A percentile compares a stretch with the other conserved stretches of the same genome.
Conservation (phyloP, 2,888 invertebrate genomes). For the Omphaloscelis lunosa region DNA sequence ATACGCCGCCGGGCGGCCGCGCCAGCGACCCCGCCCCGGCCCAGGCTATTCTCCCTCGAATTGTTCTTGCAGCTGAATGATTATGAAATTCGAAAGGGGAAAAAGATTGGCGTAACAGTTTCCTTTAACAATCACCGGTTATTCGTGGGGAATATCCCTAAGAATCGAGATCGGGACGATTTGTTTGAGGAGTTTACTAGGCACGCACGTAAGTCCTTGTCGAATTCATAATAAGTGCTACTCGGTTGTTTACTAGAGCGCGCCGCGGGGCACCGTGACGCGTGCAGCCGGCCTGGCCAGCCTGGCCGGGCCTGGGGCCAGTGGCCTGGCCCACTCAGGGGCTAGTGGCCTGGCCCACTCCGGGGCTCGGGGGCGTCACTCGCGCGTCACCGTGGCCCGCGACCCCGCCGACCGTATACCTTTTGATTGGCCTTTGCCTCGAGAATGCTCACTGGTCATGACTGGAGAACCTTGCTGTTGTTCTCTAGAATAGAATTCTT, state of each 20-base stretch:
- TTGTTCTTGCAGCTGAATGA: slow-evolving; percentile 99
- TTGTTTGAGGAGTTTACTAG: slow-evolving; percentile 99
- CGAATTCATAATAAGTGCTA: slow-evolving; percentile 91
- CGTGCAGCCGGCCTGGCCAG: slow-evolving; percentile 28
- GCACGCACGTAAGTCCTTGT: slow-evolving; percentile 99
- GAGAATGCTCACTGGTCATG: slow-evolving; percentile 89
- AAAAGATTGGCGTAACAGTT: slow-evolving; percentile 99
- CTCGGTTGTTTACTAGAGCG: slow-evolving; percentile 74
- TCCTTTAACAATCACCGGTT: slow-evolving; percentile 99
- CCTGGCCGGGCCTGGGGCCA: slow-evolving; percentile 44
- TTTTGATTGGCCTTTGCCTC: slow-evolving; percentile 85
- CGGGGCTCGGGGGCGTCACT: slow-evolving; percentile 14
- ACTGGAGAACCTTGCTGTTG: slow-evolving; percentile 90
- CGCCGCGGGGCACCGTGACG: slow-evolving; percentile 68
- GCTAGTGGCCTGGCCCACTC: slow-evolving; percentile 39
- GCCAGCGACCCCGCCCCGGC: slow-evolving; percentile 83
- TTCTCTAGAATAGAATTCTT: slow-evolving; percentile 88
- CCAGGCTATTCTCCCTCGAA: slow-evolving; percentile 94
- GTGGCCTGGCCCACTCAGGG: slow-evolving; percentile 29
- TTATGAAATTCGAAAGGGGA: slow-evolving; percentile 99
- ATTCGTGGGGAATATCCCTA: slow-evolving; percentile 99
- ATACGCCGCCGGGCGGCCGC: slow-evolving; percentile 80
- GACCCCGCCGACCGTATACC: slow-evolving; percentile 69
- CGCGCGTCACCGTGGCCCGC: slow-evolving; percentile 63
- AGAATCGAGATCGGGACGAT: slow-evolving; percentile 99